These are phyloP conservation scores for Paracyclopina nana DNA, from an alignment of 1,140 invertebrate species.

Conservation along the genomic window DNA sequence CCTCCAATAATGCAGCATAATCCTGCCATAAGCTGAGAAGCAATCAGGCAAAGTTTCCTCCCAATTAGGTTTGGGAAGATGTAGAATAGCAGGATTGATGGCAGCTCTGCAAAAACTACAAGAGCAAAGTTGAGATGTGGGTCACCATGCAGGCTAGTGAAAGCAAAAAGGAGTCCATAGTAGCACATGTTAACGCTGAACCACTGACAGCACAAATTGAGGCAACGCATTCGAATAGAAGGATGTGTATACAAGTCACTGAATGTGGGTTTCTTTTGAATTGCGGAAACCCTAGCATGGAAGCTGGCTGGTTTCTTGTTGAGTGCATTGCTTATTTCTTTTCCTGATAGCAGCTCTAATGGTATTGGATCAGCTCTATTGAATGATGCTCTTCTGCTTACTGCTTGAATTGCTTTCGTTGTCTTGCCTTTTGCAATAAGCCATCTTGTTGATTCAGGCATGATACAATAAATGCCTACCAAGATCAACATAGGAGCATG, in stretches of 20 bases:
- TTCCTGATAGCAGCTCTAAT: slow-evolving; percentile 21
- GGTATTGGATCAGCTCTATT: slow-evolving; percentile 15
- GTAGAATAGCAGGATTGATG: slow-evolving; percentile 15
- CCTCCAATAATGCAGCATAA: slow-evolving; percentile 14
- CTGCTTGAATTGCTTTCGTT: slow-evolving; percentile 23
- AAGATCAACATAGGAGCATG: neutral
- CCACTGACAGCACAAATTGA: slow-evolving; percentile 17
- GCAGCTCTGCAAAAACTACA: slow-evolving; percentile 17
- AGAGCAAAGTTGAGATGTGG: slow-evolving; percentile 17
- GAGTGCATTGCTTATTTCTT: neutral
- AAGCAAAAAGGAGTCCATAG: slow-evolving; percentile 16
- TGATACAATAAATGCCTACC: slow-evolving; percentile 14
- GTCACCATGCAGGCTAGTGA: slow-evolving; percentile 13
- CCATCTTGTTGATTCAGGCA: slow-evolving; percentile 31
- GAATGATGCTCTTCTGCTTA: slow-evolving; percentile 22
- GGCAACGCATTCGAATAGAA: slow-evolving; percentile 4
- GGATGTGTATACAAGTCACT: slow-evolving; percentile 8
- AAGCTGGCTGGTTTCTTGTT: neutral
- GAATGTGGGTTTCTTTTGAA: too few relatives aligned
- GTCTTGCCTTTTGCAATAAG: slow-evolving; percentile 25
- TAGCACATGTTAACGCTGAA: slow-evolving; percentile 15
- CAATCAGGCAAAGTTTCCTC: slow-evolving; percentile 6
- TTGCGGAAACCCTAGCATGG: slow-evolving; percentile 1
- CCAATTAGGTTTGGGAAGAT: slow-evolving; percentile 16
- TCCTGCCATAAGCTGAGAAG: neutral